A percentile compares a stretch with the other conserved stretches of the same genome.
Conservation (phyloP, 2,113 vertebrate species). For the Corapipo altera region DNA sequence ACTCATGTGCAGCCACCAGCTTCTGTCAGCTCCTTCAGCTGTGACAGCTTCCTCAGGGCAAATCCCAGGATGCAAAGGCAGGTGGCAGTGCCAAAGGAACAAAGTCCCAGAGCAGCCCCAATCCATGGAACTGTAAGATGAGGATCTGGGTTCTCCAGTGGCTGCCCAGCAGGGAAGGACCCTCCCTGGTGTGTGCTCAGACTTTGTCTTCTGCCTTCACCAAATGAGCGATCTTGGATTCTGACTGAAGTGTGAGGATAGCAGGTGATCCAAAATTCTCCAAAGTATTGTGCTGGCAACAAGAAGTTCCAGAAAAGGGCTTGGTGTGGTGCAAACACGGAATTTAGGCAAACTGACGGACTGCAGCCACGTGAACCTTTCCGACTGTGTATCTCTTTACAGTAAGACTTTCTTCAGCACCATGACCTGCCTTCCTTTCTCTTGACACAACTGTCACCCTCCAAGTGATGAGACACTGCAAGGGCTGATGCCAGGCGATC, state of each 20-base stretch:
- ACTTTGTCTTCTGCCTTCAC: not conserved
- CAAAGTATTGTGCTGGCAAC: not conserved
- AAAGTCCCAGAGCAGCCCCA: not conserved
- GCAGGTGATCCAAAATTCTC: not conserved
- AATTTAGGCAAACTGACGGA: not conserved
- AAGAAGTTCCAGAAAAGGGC: not conserved
- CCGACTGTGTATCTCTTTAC: rapidly evolving
- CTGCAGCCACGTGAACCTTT: not conserved
- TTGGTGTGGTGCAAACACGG: not conserved
- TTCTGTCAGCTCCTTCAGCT: not conserved
- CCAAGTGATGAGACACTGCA: not conserved
- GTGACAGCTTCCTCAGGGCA: not conserved
- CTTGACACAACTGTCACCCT: not conserved
- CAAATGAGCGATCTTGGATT: not conserved
- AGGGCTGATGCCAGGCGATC: not conserved
- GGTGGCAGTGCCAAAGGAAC: not conserved
- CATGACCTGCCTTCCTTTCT: not conserved
- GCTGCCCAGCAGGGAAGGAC: not conserved
- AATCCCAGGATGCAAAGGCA: not conserved
- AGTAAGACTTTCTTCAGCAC: not conserved
- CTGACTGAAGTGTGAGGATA: not conserved
- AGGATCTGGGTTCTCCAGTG: not conserved
- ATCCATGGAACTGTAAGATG: not conserved
- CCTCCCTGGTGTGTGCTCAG: rapidly evolving
- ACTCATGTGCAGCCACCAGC: not conserved